Evolutionary conservation across 1,140 invertebrate species (phyloP), one percentile per base, ranked within the genome.

Genomic region (Monochamus saltuarius): DNA sequence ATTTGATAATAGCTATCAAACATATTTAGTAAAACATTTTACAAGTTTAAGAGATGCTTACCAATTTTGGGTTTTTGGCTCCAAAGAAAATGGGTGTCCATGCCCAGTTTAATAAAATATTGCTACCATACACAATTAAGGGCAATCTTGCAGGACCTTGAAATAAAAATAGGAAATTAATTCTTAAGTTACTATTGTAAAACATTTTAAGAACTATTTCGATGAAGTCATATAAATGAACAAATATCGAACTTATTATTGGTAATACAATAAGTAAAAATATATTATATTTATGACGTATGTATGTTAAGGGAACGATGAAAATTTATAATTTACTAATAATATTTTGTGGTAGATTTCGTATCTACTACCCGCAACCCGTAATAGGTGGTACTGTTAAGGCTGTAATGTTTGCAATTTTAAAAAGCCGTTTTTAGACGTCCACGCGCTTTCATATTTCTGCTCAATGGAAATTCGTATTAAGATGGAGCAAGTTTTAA

Each of bases 31-130:
- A 29, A 29, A 29, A 29, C 2, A 2, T 3, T 13, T 17, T 13
- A 35, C 22, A 29, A 52, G 14, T 35, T 36, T n/a, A 36, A 51
- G 19, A n/a, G 4, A 34, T 35, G 29, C 11, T 62, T 80, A 91
- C 91, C 83, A 84, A 82, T 78, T 91, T 89, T 3, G 90, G 79
- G 62, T 86, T 85, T 58, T 87, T 87, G 22, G 79, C 65, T 43
- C 86, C 86, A 77, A 95, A 95, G 78, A 95, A 95, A 13, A 95
- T 84, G 7, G 91, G 91, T 1, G 89, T 85, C 92, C 92, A 95
- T 0, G 85, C 82, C 89, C 90, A 94, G 74, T 95, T 95, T 0
- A 95, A 75, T 0, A 85, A 82, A 46, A 95, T 77, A 72, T 94
- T 91, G 1, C 82, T 76, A 6, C 85, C 89, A 66, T 92, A 95